Evolutionary conservation across 2,888 invertebrate genomes (phyloP), one percentile per base, ranked within the genome.

Genomic region (Brachyopa scutellaris): DNA sequence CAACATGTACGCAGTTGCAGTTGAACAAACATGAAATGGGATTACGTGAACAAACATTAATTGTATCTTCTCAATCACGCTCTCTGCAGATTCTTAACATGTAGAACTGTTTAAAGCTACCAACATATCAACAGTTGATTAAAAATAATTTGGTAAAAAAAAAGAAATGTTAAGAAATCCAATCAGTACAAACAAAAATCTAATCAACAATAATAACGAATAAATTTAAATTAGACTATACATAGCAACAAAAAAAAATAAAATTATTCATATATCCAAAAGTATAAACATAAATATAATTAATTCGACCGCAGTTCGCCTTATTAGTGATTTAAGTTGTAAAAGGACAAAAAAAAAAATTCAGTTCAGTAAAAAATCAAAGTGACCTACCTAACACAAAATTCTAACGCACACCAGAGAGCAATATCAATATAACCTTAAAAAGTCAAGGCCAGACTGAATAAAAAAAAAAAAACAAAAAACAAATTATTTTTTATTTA

Each of bases 321-420:
- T 80, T 80, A 80, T 59, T 80, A 80, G 80, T 80, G 62, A 69
- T 57, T 74, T 64, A 80, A 80, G 74, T 74, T 69, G 21, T 33
- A 29, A 61, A 13, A 66, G 21, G 45, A 29, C n/a, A n/a, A n/a
- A n/a, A n/a, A n/a, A n/a, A n/a, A n/a, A n/a, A n/a, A n/a, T n/a
- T n/a, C n/a, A n/a, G n/a, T n/a, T n/a, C n/a, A n/a, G n/a, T n/a
- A n/a, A n/a, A n/a, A 59, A 29, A 33, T 33, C 31, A 19, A 33
- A 66, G 11, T 47, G 29, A 59, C 38, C n/a, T 6, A 31, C 36
- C 21, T 4, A 29, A 21, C 19, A 17, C n/a, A n/a, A n/a, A n/a
- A n/a, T 49, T 11, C 1, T 23, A 45, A 66, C 7, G 33, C 79
- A 53, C 55, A 67, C 66, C 45, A 19, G 26, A 51, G 17, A 53